These are phyloP conservation scores for Neoarius graeffei DNA, from an alignment of 2,113 vertebrate genomes.

Conservation along the genomic window DNA sequence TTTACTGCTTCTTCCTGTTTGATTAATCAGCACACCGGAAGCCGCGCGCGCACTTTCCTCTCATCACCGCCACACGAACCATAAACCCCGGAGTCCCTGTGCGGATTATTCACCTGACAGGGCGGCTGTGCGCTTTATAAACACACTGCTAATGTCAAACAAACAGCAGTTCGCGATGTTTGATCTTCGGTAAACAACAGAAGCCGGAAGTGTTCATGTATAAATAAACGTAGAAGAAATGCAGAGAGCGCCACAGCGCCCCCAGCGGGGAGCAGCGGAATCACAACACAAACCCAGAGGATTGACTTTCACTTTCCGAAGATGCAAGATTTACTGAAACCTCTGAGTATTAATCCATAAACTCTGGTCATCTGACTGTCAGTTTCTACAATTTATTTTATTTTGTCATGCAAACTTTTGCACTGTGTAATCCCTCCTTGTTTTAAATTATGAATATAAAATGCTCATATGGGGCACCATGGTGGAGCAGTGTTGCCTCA, in stretches of 20 bases:
- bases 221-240: neutral
- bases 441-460: neutral
- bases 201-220: conserved; percentile 13
- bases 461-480: no score
- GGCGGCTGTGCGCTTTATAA: neutral
- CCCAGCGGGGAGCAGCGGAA: neutral
- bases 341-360: neutral
- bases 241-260: neutral
- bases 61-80: neutral
- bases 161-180: neutral
- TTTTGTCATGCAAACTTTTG: neutral
- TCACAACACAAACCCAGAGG: neutral
- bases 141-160: neutral
- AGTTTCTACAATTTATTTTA: neutral
- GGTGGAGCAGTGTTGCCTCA: no score
- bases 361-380: neutral
- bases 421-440: neutral
- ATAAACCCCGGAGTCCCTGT: neutral
- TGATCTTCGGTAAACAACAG: neutral
- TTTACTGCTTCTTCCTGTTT: neutral
- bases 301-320: no score
- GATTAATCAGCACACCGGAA: conserved; percentile 14
- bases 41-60: neutral
- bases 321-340: no score
- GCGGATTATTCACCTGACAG: neutral